phyloP scores from a whole-genome alignment of 2,888 invertebrate species.

The Melangyna quadrimaculata region DNA sequence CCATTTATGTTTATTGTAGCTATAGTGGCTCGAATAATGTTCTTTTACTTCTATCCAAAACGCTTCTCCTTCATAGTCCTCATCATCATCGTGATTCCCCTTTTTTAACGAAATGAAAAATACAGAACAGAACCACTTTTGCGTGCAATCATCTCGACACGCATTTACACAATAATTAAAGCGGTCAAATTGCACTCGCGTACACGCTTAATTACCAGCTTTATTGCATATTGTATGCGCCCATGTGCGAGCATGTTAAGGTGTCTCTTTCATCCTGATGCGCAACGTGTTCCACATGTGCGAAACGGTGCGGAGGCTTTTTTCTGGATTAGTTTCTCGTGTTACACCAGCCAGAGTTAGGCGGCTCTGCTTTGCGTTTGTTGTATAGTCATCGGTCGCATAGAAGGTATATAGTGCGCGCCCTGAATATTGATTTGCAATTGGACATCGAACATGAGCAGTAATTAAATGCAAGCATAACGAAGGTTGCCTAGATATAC shows the following conservation, averaged over 20 bases:
- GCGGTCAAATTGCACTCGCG: conserved; percentile 69
- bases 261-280: conserved; percentile 59
- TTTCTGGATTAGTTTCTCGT: conserved; percentile 8
- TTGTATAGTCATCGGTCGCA: neutral
- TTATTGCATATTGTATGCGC: conserved; percentile 43
- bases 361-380: neutral
- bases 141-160: conserved; percentile 64
- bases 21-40: neutral
- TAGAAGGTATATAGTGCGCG: conserved; percentile 35
- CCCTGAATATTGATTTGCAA: conserved; percentile 67
- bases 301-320: conserved; percentile 2
- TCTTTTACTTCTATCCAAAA: neutral
- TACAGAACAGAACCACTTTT: conserved; percentile 35
- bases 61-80: too few relatives aligned
- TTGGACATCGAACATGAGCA: conserved; percentile 53
- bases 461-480: conserved; percentile 67
- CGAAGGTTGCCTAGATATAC: conserved; percentile 24
- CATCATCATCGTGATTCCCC: neutral
- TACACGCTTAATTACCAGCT: conserved; percentile 68
- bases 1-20: neutral
- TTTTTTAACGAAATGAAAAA: conserved; percentile 16
- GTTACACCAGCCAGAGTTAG: conserved; percentile 13
- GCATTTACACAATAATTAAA: conserved; percentile 72
- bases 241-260: conserved; percentile 52
- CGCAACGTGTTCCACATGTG: conserved; percentile 18